Evolutionary conservation across 2,797 vertebrate genomes (phyloP).

Genomic region (Silurus aristotelis): DNA sequence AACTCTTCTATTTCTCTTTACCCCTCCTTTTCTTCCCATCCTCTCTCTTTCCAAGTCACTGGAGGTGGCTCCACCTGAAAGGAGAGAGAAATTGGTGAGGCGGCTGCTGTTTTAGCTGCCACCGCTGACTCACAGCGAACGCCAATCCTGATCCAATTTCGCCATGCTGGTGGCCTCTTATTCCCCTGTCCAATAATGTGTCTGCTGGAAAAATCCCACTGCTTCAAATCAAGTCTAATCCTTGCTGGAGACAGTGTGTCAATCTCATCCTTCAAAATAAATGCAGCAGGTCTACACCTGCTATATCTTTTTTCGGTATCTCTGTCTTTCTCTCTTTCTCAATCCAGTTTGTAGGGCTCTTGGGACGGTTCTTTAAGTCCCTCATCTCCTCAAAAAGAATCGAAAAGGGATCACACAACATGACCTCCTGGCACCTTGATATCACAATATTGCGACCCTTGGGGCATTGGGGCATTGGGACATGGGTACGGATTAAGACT

Average conservation of each 20-base stretch:
- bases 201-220: slow-evolving; percentile 90
- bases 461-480: slow-evolving; percentile 83
- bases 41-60: slow-evolving; percentile 87
- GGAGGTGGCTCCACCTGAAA: slow-evolving; percentile 90
- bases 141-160: slow-evolving; percentile 89
- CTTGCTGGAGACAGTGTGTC: slow-evolving; percentile 89
- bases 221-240: slow-evolving; percentile 95
- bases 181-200: slow-evolving; percentile 94
- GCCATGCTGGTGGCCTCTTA: slow-evolving; percentile 86
- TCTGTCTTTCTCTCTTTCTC: slow-evolving; percentile 24
- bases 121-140: slow-evolving; percentile 79
- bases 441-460: slow-evolving; percentile 86
- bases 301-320: slow-evolving; percentile 39
- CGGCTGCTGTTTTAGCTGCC: slow-evolving; percentile 87
- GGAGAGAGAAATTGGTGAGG: slow-evolving; percentile 84
- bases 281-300: slow-evolving; percentile 75
- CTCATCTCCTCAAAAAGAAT: slow-evolving; percentile 87
- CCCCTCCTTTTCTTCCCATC: slow-evolving; percentile 74
- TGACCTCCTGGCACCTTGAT: slow-evolving; percentile 91
- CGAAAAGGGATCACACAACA: slow-evolving; percentile 90
- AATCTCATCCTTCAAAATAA: slow-evolving; percentile 78
- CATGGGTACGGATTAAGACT: slow-evolving; percentile 93
- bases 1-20: slow-evolving; percentile 3
- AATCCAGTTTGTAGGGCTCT: slow-evolving; percentile 67
- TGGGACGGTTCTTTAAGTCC: slow-evolving; percentile 87